Evolutionary conservation across 2,888 invertebrate genomes (phyloP), one percentile per base, ranked within the genome.

Genomic region (Neria commutata): DNA sequence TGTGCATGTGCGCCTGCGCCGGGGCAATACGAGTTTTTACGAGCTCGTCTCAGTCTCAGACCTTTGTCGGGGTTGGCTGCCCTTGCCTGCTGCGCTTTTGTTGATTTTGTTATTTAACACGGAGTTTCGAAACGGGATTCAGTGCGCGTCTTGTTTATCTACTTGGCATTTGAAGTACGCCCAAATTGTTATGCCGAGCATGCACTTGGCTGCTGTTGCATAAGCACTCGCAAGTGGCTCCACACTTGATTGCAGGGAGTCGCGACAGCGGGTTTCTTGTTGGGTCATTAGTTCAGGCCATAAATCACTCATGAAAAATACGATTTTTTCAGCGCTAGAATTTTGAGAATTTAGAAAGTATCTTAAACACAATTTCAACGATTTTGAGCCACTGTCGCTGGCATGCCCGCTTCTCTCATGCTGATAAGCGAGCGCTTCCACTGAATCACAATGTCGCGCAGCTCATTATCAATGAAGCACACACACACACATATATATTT

Each of bases 101-200:
- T 56, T 49, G 49, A n/a, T 49, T 45, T 40, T 45, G 56, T 42
- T 24, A 40, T 49, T 48, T 25, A 3, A 56, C 40, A 49, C 49
- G 45, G 14, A 49, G 42, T 50, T 56, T 49, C n/a, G 26, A 19
- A 25, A 14, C 37, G n/a, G 17, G 17, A 6, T 42, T 17, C 17
- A 42, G 21, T 42, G 42, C 21, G 6, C 21, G 17, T 42, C 10
- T 37, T 8, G 10, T 37, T n/a, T n/a, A 8, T 11, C 37, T n/a
- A 11, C 37, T 37, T 37, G n/a, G 37, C n/a, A 5, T 37, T 37
- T 37, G n/a, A 37, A 37, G 37, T 37, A 14, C 37, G 37, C 14
- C 37, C 11, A 4, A 14, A 37, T 37, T 37, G 16, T 37, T 37
- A 37, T 37, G 37, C 37, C 4, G n/a, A n/a, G 37, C 4, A 37